A percentile compares a stretch with the other conserved stretches of the same genome.
phyloP scores from a whole-genome alignment of 2,888 invertebrate species.

The Drosophila diplacantha region DNA sequence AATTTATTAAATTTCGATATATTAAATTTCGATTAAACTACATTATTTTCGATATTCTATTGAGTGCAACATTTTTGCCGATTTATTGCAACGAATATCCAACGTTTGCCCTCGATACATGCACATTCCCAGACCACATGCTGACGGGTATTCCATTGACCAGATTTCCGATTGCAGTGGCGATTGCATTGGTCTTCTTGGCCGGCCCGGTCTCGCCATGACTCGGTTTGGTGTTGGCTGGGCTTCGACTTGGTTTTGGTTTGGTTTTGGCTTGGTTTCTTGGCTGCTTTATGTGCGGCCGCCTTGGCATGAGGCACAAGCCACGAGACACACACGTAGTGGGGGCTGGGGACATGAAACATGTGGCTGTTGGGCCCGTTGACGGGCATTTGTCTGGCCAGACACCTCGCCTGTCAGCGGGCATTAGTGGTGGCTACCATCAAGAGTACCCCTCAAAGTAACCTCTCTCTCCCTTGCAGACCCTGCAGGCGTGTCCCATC shows the following conservation, averaged over 20 bases:
- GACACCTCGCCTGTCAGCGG: conserved; percentile 57
- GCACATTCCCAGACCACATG: conserved; percentile 1
- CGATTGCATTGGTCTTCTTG: conserved; percentile 47
- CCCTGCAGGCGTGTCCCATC: conserved; percentile 84
- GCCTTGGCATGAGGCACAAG: conserved; percentile 7
- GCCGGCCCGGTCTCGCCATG: conserved; percentile 35
- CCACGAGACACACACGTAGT: neutral
- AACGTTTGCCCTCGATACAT: neutral
- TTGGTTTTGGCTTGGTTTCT: conserved; percentile 3
- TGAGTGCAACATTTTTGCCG: neutral
- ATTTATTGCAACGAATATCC: neutral
- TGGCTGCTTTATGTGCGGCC: conserved; percentile 2
- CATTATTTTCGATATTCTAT: neutral
- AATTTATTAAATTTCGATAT: neutral
- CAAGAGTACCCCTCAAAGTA: neutral
- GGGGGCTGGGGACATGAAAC: conserved; percentile 3
- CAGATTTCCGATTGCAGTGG: conserved; percentile 24
- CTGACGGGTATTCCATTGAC: conserved; percentile 4
- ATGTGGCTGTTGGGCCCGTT: conserved; percentile 24
- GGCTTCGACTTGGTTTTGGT: neutral
- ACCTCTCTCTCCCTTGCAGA: conserved; percentile 79
- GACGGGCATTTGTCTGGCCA: conserved; percentile 63
- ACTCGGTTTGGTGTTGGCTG: conserved; percentile 19
- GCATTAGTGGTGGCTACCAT: conserved; percentile 4
- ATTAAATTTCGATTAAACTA: neutral